These are phyloP conservation scores for Lasioglossum baleicum DNA, from an alignment of 1,140 invertebrate genomes.

Conservation along the genomic window DNA sequence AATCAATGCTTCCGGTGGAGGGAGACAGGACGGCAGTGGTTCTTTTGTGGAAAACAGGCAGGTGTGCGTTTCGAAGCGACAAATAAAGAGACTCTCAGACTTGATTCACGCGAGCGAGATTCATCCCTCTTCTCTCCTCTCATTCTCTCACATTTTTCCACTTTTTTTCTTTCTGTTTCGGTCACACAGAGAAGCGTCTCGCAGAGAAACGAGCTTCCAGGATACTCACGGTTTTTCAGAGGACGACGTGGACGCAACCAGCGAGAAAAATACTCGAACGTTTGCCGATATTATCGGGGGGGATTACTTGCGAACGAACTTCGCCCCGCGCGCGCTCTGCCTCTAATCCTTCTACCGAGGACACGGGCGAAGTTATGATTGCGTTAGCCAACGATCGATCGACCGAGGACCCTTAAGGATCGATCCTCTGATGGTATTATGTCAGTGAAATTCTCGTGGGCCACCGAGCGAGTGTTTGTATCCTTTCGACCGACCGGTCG, in stretches of 20 bases:
- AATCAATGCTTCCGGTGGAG: neutral
- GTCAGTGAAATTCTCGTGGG: neutral
- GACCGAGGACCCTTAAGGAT: slow-evolving; percentile 25
- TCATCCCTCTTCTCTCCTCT: slow-evolving; percentile 15
- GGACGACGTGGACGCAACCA: slow-evolving; percentile 15
- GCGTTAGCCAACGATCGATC: slow-evolving; percentile 19
- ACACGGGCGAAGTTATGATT: slow-evolving; percentile 43
- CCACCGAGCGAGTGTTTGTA: neutral
- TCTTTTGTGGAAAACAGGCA: slow-evolving; percentile 4
- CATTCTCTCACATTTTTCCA: slow-evolving; percentile 1
- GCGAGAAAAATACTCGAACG: slow-evolving; percentile 49
- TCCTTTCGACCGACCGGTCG: neutral
- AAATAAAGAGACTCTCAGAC: slow-evolving; percentile 39
- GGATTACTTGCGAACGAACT: slow-evolving; percentile 47
- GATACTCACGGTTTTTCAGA: slow-evolving; percentile 57
- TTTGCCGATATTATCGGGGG: slow-evolving; percentile 55
- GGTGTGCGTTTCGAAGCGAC: slow-evolving; percentile 15
- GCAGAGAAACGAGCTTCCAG: slow-evolving; percentile 30
- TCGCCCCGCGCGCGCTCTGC: neutral
- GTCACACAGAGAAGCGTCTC: slow-evolving; percentile 7
- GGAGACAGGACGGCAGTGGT: neutral
- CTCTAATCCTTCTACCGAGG: slow-evolving; percentile 42
- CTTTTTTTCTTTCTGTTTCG: neutral
- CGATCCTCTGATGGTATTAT: neutral
- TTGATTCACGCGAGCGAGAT: slow-evolving; percentile 46